These are phyloP conservation scores for Steinernema hermaphroditum DNA, from an alignment of 2,888 invertebrate species.

Conservation along the genomic window DNA sequence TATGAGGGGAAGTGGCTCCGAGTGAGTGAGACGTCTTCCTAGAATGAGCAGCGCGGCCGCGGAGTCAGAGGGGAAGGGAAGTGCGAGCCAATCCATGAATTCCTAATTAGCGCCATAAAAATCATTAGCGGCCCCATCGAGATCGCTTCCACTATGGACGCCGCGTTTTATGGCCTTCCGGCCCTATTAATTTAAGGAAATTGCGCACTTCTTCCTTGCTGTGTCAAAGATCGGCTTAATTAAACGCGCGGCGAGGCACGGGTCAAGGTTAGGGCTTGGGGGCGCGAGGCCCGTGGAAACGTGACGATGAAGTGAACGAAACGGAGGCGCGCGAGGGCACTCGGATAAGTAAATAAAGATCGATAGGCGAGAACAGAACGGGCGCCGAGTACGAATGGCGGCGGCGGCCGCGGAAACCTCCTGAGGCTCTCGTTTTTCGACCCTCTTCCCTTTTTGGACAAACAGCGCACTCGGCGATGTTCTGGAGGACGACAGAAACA, in stretches of 20 bases:
- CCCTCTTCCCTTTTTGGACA: constrained; percentile 13
- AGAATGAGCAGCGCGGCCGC: too few relatives aligned
- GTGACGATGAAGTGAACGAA: constrained; percentile 27
- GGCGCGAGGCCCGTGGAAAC: constrained; percentile 15
- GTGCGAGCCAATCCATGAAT: too few relatives aligned
- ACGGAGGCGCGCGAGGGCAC: constrained; percentile 24
- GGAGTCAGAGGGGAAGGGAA: too few relatives aligned
- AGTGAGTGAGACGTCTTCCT: too few relatives aligned
- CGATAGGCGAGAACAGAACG: constrained; percentile 22
- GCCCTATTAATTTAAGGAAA: not conserved
- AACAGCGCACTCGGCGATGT: not conserved
- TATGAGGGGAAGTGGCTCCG: too few relatives aligned
- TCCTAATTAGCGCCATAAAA: too few relatives aligned
- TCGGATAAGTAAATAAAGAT: constrained; percentile 30
- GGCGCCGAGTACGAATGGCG: constrained; percentile 17
- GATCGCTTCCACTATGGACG: not conserved
- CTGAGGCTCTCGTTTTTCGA: not conserved
- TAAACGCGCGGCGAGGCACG: constrained; percentile 20
- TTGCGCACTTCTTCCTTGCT: not conserved
- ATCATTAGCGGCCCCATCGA: not conserved
- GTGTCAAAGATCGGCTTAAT: constrained; percentile 18
- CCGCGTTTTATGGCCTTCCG: constrained; percentile 8
- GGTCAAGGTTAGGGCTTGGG: constrained; percentile 13
- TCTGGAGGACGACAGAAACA: constrained; percentile 4
- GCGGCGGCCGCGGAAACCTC: not conserved